Percentiles rank a stretch among this genome's conserved stretches.
These are phyloP conservation scores for Sesia apiformis DNA, from an alignment of 2,888 invertebrate species.

Conservation along the genomic window DNA sequence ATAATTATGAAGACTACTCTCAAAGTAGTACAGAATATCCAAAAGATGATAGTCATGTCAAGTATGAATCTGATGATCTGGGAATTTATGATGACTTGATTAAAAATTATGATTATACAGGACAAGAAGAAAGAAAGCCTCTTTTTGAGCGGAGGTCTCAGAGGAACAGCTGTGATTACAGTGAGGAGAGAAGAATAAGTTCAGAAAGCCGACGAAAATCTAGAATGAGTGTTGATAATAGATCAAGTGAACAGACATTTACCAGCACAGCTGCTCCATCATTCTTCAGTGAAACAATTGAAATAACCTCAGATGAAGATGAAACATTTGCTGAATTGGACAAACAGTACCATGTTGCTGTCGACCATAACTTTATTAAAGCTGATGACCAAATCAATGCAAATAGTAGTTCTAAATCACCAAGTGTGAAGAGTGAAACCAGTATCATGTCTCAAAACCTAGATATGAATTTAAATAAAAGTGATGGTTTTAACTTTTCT, in stretches of 20 bases:
- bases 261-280: slow-evolving; percentile 22
- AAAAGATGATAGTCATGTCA: neutral
- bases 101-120: no score
- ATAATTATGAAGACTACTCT: slow-evolving; percentile 15
- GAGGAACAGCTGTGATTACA: slow-evolving; percentile 19
- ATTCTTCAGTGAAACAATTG: slow-evolving; percentile 40
- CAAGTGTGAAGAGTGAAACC: slow-evolving; percentile 10
- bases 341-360: slow-evolving; percentile 63
- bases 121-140: slow-evolving; percentile 12
- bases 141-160: slow-evolving; percentile 34
- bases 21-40: neutral
- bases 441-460: neutral
- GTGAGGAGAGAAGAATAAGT: slow-evolving; percentile 10
- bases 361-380: slow-evolving; percentile 57
- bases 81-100: neutral
- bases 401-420: slow-evolving; percentile 10
- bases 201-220: slow-evolving; percentile 8
- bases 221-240: slow-evolving; percentile 23
- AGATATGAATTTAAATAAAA: neutral
- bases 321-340: slow-evolving; percentile 64
- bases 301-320: slow-evolving; percentile 41
- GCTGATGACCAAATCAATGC: slow-evolving; percentile 24
- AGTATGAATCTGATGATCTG: neutral
- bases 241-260: slow-evolving; percentile 7
- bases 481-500: neutral